Evolutionary conservation across 2,113 vertebrate genomes (phyloP).

Genomic region (Ivindomyrus marchei): DNA sequence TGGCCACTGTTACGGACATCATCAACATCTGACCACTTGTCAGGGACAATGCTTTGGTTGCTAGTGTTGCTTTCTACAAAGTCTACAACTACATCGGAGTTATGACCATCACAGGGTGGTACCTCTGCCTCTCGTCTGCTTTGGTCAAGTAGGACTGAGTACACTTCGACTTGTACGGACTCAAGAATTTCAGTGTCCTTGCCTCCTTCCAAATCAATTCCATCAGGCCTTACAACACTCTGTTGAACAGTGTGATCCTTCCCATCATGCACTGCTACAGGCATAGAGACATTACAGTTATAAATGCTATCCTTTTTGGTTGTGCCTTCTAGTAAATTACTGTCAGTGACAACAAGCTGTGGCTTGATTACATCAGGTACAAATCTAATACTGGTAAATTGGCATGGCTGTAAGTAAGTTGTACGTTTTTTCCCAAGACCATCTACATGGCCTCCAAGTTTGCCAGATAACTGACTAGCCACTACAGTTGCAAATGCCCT

Average conservation of each 20-base stretch:
- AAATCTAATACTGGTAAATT: background rate
- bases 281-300: background rate
- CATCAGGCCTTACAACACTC: background rate
- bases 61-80: background rate
- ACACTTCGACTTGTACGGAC: background rate
- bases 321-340: background rate
- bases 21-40: background rate
- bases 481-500: background rate
- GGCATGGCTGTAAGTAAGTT: constrained; percentile 6
- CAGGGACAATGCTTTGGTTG: background rate
- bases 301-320: background rate
- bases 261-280: background rate
- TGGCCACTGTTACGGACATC: background rate
- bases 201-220: constrained; percentile 20
- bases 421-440: background rate
- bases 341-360: background rate
- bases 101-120: background rate
- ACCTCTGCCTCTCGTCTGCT: background rate
- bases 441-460: background rate
- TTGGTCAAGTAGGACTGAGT: background rate
- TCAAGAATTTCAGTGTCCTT: background rate
- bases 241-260: constrained; percentile 1
- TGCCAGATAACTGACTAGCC: background rate
- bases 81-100: background rate
- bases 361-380: background rate